Evolutionary conservation across 2,888 invertebrate species (phyloP), one percentile per base, ranked within the genome.

Genomic region (Tolmerus cingulatus): DNA sequence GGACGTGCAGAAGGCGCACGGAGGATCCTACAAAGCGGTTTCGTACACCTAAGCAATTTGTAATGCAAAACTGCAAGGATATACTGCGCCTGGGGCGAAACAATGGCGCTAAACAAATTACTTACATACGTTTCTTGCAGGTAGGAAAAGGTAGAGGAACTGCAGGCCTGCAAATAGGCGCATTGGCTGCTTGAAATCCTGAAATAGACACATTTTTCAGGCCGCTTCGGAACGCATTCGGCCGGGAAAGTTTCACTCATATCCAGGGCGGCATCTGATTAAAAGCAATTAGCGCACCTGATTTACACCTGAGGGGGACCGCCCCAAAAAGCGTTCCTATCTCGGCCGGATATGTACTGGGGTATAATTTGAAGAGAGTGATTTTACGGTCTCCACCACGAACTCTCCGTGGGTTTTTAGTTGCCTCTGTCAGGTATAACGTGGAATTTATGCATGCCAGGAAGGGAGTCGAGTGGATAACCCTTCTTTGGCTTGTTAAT

Each of bases 331-430:
- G 46, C 79, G 79, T 86, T 88, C 19, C 37, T 88, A 88, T 87
- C 87, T 81, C 19, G 12, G 27, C 79, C 88, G 88, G 88, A 88
- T 87, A 86, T 79, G 57, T 81, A 81, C 43, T 81, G 79, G 66
- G 57, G 79, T 82, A 82, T 88, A 88, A 88, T 88, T 88, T 86
- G 86, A 81, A 43, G 37, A 76, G 85, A 88, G 81, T 87, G 88
- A 88, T 88, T 88, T 87, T 88, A 88, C 82, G 86, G 57, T 51
- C 85, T 85, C 79, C 79, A 51, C 86, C 85, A 87, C 74, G 86
- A 87, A 85, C 74, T 74, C 82, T 74, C 43, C 74, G 37, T 19
- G 34, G 87, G 23, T 74, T 74, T 84, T 57, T 66, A 74, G 87
- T 81, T 87, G 85, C 82, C 87, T 81, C 86, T 87, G 81, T 85